phyloP scores from a whole-genome alignment of 2,888 invertebrate species.

The Brenthis hecate region DNA sequence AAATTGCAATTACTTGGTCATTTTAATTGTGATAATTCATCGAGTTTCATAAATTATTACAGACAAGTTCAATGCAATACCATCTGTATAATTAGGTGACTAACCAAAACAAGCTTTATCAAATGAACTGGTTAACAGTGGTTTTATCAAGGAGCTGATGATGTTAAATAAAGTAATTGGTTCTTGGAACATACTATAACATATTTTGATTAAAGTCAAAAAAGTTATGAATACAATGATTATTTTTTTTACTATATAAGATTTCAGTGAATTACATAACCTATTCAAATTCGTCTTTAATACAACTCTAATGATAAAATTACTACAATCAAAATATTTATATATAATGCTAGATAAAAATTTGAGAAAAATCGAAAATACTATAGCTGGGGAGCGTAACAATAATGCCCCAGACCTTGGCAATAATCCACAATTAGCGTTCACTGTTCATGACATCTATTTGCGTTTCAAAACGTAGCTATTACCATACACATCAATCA shows the following conservation, averaged over 20 bases:
- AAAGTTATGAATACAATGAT: background rate
- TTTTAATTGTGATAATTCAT: background rate
- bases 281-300: background rate
- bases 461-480: constrained; percentile 44
- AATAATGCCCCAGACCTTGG: constrained; percentile 75
- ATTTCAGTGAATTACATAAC: constrained; percentile 5
- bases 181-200: no score
- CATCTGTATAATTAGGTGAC: background rate
- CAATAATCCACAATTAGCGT: constrained; percentile 72
- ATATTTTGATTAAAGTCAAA: background rate
- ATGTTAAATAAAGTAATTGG: background rate
- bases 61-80: constrained; percentile 3
- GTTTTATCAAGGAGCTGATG: constrained; percentile 26
- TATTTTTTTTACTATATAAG: background rate
- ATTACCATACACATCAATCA: constrained; percentile 37
- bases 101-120: constrained; percentile 20
- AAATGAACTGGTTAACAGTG: constrained; percentile 17
- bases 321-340: constrained; percentile 9
- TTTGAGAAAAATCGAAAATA: constrained; percentile 33
- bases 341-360: constrained; percentile 6
- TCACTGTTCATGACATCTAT: constrained; percentile 51
- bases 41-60: constrained; percentile 1
- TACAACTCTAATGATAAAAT: background rate
- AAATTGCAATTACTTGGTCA: constrained; percentile 1
- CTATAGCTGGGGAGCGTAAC: constrained; percentile 54